Evolutionary conservation across 2,113 vertebrate species (phyloP).

Genomic region (Podilymbus podiceps): DNA sequence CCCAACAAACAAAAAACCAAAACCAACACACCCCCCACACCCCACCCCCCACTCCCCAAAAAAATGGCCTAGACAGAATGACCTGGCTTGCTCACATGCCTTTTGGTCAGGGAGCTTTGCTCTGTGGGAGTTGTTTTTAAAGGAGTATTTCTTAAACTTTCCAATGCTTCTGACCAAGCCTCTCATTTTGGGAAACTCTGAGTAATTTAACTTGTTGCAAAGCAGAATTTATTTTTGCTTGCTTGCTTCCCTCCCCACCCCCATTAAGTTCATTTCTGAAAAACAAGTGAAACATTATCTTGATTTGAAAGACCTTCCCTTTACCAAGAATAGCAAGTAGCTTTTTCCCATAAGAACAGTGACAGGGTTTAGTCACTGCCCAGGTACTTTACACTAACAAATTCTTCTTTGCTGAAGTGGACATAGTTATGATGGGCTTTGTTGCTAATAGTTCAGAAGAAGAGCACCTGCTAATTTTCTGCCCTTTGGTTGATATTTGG

Average conservation of each 20-base stretch:
- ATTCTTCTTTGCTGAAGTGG: background rate
- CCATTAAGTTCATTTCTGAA: constrained; percentile 20
- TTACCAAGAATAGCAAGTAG: constrained; percentile 21
- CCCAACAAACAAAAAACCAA: too few species aligned
- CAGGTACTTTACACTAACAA: constrained; percentile 3
- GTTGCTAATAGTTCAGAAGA: background rate
- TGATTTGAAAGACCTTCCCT: constrained; percentile 38
- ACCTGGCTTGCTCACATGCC: constrained; percentile 1
- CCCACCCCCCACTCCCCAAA: too few species aligned
- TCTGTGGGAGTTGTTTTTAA: constrained; percentile 3
- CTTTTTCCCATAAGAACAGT: constrained; percentile 17
- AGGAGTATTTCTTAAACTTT: constrained; percentile 53
- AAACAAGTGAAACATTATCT: constrained; percentile 49
- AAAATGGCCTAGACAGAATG: background rate
- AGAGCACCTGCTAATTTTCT: background rate
- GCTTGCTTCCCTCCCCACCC: constrained; percentile 9
- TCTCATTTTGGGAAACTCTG: constrained; percentile 62
- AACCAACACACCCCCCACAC: too few species aligned
- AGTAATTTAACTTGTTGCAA: constrained; percentile 57
- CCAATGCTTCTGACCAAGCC: constrained; percentile 30
- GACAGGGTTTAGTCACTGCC: constrained; percentile 8
- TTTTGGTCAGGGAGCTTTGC: constrained; percentile 6
- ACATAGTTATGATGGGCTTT: background rate
- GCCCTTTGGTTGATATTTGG: background rate
- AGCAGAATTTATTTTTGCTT: constrained; percentile 60